phyloP scores from a whole-genome alignment of 2,797 vertebrate genomes.

The Pygocentrus nattereri region DNA sequence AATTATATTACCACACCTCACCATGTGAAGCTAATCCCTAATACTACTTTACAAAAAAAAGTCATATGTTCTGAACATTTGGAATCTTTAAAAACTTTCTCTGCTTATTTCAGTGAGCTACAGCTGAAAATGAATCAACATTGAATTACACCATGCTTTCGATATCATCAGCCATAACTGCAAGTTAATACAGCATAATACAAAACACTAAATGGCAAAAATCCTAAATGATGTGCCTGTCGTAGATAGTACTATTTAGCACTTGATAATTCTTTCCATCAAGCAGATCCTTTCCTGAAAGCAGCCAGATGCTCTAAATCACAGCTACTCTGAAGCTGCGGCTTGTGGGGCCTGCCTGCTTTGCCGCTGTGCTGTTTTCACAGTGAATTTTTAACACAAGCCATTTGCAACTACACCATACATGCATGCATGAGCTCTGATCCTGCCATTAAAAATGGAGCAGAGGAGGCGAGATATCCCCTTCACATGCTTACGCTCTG shows the following conservation, averaged over 20 bases:
- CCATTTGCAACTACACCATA: conserved; percentile 18
- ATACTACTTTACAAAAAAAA: too few relatives aligned
- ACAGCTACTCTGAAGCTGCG: background rate
- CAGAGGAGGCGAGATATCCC: background rate
- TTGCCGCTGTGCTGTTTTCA: conserved; percentile 3
- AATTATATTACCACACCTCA: too few relatives aligned
- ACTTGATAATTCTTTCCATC: conserved; percentile 11
- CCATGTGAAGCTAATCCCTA: too few relatives aligned
- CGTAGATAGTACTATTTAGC: background rate
- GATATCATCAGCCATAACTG: too few relatives aligned
- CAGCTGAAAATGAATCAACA: too few relatives aligned
- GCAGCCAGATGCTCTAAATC: conserved; percentile 30
- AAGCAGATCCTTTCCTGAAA: background rate
- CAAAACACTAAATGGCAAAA: too few relatives aligned
- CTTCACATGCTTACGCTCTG: background rate
- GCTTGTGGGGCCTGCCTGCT: background rate
- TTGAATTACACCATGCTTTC: too few relatives aligned
- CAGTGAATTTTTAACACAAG: conserved; percentile 21
- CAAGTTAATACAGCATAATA: too few relatives aligned
- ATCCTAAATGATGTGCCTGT: too few relatives aligned
- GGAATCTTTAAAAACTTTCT: too few relatives aligned
- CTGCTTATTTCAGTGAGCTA: too few relatives aligned
- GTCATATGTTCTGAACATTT: too few relatives aligned
- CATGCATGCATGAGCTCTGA: background rate
- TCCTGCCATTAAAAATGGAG: conserved; percentile 18